A percentile compares a stretch with the other conserved stretches of the same genome.
Evolutionary conservation across 2,797 vertebrate genomes (phyloP).

Genomic region (Delichon dasypus): DNA sequence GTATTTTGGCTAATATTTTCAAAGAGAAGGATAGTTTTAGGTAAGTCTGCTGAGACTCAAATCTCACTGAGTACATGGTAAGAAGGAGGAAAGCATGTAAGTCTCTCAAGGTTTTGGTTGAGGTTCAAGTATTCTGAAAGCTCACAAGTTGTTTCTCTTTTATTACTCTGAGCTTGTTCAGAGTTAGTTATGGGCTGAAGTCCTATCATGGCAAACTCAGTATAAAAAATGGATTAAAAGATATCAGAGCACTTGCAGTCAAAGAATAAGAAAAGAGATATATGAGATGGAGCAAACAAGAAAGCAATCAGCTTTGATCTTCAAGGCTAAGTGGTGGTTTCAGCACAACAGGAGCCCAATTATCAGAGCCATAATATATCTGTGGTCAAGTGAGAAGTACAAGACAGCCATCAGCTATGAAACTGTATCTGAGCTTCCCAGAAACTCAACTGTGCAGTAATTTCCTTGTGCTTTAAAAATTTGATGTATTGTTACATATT

Average conservation of each 20-base stretch:
- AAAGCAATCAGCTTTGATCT: slow-evolving; percentile 2
- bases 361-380: background rate
- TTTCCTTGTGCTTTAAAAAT: background rate
- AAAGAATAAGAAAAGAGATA: background rate
- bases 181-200: background rate
- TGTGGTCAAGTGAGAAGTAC: slow-evolving; percentile 3
- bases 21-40: background rate
- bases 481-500: background rate
- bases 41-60: background rate
- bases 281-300: background rate
- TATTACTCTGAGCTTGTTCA: background rate
- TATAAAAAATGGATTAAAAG: slow-evolving; percentile 29
- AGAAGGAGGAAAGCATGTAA: background rate
- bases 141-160: background rate
- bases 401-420: background rate
- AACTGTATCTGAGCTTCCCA: background rate
- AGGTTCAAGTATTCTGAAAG: background rate
- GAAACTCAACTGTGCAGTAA: background rate
- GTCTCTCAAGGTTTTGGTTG: background rate
- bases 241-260: background rate
- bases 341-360: background rate
- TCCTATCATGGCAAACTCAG: background rate
- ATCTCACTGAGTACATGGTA: background rate
- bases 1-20: background rate
- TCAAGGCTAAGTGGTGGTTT: background rate